Base-by-base conservation (phyloP, 2,888 invertebrate genomes). In the Pimpla rufipes region DNA sequence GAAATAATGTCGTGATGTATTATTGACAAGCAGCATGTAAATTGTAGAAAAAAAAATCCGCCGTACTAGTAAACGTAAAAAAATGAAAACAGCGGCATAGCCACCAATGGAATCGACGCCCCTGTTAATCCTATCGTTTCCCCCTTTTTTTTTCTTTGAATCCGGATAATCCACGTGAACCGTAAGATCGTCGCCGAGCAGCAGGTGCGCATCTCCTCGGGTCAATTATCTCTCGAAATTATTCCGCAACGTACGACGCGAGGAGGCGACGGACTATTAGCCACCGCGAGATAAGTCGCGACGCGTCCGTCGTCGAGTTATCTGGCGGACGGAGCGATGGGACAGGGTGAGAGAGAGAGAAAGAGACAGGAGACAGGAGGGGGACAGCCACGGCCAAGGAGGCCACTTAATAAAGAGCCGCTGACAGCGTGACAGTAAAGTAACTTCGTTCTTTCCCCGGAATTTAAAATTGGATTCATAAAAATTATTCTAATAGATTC, bases 401-500 rank as follows among this genome's bases (percentile, higher is more conserved):
- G 89, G 88, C 90, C 90, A 91, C 90, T 91, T 92, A 92, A 92
- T 92, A 92, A 91, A 91, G 90, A 89, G 88, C 89, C 87, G 88
- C 89, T 90, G 91, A 92, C 91, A 90, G 91, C 88, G 91, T 91
- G 92, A 92, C 92, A 91, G 90, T 89, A 88, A 90, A 89, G 91
- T 92, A 92, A 91, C 91, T 91, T 92, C 90, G 90, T 92, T 92
- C 89, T 71, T 77, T 75, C 74, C 79, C 88, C 88, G 90, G 91
- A 91, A 91, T 93, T 92, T 91, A 90, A 93, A 93, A 93, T 93
- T 93, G 91, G 92, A 93, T 93, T 93, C 91, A 92, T 92, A 92
- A 93, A 93, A 93, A 93, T 93, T 93, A 93, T 93, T 92, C 92
- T 92, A 93, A 93, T 93, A 91, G 92, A 92, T 92, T 92, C 92